Conservation (phyloP, 2,888 invertebrate genomes). For the Fabriciana adippe region DNA sequence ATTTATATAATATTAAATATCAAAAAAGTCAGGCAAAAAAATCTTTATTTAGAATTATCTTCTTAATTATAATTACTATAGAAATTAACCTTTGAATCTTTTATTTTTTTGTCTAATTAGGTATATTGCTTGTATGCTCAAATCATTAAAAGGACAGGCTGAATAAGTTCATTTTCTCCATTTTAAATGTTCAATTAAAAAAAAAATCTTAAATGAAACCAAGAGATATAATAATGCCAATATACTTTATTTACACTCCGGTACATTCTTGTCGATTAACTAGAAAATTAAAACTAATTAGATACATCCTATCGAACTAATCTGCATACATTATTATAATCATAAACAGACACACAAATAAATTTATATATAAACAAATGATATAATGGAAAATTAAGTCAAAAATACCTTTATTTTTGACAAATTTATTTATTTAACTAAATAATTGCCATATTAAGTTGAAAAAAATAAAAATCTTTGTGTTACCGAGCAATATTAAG, state of each 20-base stretch:
- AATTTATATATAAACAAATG: not conserved
- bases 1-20: too few species aligned
- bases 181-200: not conserved
- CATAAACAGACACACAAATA: conserved; percentile 4
- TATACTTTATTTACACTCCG: conserved; percentile 66
- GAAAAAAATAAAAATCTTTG: too few species aligned
- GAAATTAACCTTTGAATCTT: too few species aligned
- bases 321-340: conserved; percentile 1
- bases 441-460: too few species aligned
- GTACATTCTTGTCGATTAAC: conserved; percentile 39
- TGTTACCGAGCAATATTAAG: too few species aligned
- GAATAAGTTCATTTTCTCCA: not conserved
- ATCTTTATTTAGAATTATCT: too few species aligned
- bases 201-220: conserved; percentile 11
- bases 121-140: too few species aligned
- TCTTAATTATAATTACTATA: too few species aligned
- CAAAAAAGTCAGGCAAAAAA: too few species aligned
- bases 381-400: conserved; percentile 4
- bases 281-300: conserved; percentile 23
- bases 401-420: not conserved
- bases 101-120: too few species aligned
- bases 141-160: too few species aligned
- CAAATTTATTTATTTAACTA: too few species aligned
- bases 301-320: conserved; percentile 14
- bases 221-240: conserved; percentile 51